Evolutionary conservation across 2,797 vertebrate species (phyloP), one percentile per base, ranked within the genome.

Genomic region (Corythornis leucogaster): DNA sequence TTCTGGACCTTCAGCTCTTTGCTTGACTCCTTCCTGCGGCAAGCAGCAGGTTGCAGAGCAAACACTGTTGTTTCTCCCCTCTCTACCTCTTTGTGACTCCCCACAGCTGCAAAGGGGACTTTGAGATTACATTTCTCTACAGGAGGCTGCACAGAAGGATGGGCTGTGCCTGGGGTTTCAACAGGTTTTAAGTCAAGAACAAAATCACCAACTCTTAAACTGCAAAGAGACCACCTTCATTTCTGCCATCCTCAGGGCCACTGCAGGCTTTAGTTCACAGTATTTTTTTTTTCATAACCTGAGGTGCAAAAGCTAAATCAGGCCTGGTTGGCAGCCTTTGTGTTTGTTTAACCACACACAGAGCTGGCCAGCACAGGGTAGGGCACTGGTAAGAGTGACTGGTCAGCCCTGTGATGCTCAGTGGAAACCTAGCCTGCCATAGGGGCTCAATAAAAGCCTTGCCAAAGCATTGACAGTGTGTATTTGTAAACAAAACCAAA

Each of bases 391-490:
- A 16, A 8, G 21, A 40, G 62, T 35, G 50, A 64, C 26, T 2
- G 7, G 42, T 64, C 81, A 46, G 68, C 26, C 25, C 1, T 20
- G 38, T 5, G 40, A 48, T 3, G 16, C 67, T 57, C 11, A 0
- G 19, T 17, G n/a, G 67, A 77, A 57, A n/a, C 58, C 55, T 59
- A 76, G 19, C 24, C 81, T 67, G 62, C 53, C 28, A 28, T 2
- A 1, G 40, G 26, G 18, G 58, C 55, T 62, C 86, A 51, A 50
- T 4, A 15, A 87, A 75, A 45, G 33, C 24, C 63, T 73, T 59
- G n/a, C 0, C 2, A 0, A 81, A 85, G 43, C 1, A 0, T 40
- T 57, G n/a, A 57, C 45, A 58, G 26, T 8, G 43, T 76, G 20
- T 31, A 69, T 40, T 63, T 63, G 53, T 48, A 87, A 74, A 80